phyloP scores from a whole-genome alignment of 2,797 vertebrate species.

The Amphiprion clarkii region DNA sequence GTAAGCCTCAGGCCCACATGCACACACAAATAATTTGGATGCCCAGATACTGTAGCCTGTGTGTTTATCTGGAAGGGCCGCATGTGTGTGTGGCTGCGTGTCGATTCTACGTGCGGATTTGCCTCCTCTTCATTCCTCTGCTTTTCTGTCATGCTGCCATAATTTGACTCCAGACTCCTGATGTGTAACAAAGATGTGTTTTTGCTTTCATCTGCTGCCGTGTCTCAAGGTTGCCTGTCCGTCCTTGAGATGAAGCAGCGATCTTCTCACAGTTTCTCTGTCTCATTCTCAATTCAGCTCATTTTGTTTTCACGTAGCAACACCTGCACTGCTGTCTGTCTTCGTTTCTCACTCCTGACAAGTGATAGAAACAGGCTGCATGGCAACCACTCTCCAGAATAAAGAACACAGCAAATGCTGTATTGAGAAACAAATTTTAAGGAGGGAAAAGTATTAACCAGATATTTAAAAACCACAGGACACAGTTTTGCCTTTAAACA shows the following conservation, averaged over 20 bases:
- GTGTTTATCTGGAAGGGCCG: conserved; percentile 26
- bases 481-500: not conserved
- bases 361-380: not conserved
- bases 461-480: not conserved
- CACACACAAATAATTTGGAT: conserved; percentile 35
- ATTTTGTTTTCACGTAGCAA: conserved; percentile 17
- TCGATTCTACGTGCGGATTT: not conserved
- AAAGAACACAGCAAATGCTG: not conserved
- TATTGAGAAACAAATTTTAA: not conserved
- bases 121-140: not conserved
- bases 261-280: not conserved
- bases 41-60: conserved; percentile 23
- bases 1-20: conserved; percentile 34
- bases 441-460: not conserved
- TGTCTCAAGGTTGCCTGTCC: conserved; percentile 30
- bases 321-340: not conserved
- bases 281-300: not conserved
- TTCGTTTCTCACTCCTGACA: not conserved
- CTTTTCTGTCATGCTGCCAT: conserved; percentile 16
- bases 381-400: not conserved
- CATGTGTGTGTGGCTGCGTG: not conserved
- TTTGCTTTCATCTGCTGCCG: not conserved
- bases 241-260: conserved; percentile 38
- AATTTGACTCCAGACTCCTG: not conserved
- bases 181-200: conserved; percentile 8